Base-by-base conservation (phyloP, 2,888 invertebrate species). In the Tipula vernalis region DNA sequence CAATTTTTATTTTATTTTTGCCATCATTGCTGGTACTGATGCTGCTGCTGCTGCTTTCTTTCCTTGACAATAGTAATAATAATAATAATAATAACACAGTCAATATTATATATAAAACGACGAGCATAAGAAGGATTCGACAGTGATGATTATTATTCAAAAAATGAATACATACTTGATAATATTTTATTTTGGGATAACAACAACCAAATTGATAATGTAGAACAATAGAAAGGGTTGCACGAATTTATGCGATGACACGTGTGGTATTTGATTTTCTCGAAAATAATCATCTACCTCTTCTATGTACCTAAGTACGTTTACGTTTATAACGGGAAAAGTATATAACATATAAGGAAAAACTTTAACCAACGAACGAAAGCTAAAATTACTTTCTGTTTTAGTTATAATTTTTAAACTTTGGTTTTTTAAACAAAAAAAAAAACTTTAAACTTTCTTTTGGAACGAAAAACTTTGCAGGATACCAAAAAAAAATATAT, bases 221-320 rank as follows among this genome's bases (percentile, higher is more conserved):
- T 71, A 71, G 71, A 71, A 71, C 71, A 71, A 71, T 71, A 71
- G 71, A 71, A 71, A 71, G 71, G 71, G 71, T 71, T 71, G 71
- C 28, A 28, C 28, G 71, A 71, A 71, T 10, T 71, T 71, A 71
- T 71, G 71, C 71, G 71, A 28, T 71, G 71, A 71, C 71, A 71
- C 71, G 71, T 71, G 71, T 71, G 71, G 71, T 71, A 71, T 71
- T 71, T 71, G 71, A 71, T 71, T 71, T 71, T 57, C 15, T 57
- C 51, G 15, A 57, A 57, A 71, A 71, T 28, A 71, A 71, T 71
- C 71, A 71, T 71, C 71, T 71, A 71, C 71, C 71, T 71, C 28
- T 71, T 18, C 18, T 12, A 51, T 51, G 15, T 15, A 28, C 10
- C 2, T 28, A 28, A 6, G 3, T 28, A 28, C 10, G 8, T 71